Evolutionary conservation across 2,113 vertebrate species (phyloP).

Genomic region (Myotis lucifugus): DNA sequence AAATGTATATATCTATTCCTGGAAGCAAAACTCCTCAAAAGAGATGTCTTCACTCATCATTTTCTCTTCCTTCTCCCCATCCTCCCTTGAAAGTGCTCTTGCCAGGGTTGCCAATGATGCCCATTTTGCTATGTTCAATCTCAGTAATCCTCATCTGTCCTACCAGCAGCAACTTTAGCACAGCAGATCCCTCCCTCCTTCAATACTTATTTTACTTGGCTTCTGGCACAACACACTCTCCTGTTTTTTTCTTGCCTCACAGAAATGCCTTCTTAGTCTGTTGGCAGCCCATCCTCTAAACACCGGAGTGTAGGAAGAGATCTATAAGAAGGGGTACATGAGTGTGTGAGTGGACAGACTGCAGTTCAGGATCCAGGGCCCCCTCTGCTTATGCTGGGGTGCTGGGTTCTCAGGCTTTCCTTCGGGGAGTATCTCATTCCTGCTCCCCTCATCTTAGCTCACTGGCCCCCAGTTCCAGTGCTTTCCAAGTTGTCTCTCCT

Average conservation of each 20-base stretch:
- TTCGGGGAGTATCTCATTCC: background rate
- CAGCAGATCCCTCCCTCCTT: background rate
- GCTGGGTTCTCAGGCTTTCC: background rate
- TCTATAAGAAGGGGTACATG: background rate
- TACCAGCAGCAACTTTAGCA: background rate
- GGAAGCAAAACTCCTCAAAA: conserved; percentile 39
- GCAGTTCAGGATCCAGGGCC: background rate
- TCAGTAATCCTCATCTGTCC: background rate
- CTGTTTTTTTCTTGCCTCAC: background rate
- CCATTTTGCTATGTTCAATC: background rate
- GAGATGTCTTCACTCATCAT: background rate
- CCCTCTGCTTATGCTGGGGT: background rate
- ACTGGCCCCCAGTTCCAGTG: background rate
- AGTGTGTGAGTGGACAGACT: background rate
- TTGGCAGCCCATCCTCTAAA: background rate
- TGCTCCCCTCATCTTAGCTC: background rate
- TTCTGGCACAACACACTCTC: background rate
- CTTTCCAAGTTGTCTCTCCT: background rate
- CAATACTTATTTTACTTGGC: background rate
- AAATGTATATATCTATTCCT: conserved; percentile 3
- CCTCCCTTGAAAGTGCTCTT: background rate
- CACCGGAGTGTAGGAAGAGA: background rate
- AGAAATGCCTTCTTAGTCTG: background rate
- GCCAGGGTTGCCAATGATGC: background rate
- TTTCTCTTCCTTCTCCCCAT: conserved; percentile 8